Base-by-base conservation (phyloP, 2,888 invertebrate species). In the Holacanthella duospinosa region DNA sequence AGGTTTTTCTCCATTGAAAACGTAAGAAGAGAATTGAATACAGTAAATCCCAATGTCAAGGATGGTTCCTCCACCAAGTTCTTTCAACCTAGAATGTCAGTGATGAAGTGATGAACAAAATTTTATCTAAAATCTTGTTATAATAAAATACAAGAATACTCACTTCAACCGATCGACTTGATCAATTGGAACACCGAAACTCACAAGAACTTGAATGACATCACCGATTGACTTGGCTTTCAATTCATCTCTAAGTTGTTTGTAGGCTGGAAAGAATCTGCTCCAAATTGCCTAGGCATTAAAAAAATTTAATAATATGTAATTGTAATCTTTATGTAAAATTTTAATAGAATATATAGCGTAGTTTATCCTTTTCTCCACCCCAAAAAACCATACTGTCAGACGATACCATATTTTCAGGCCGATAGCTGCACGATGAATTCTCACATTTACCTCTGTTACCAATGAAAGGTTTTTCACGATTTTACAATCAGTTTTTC, bases 31-130 rank as follows among this genome's bases (percentile, higher is more conserved):
- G 43, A 88, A 82, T 74, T 92, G 89, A 19, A 89, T 79, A 0
- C 81, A 77, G 75, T 92, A 93, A 19, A 91, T 79, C 0, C 92
- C 92, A 54, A 91, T 78, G 74, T 89, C 89, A 62, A 87, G 77
- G 25, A 85, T 83, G 0, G 84, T 85, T 24, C 87, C 90, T 24
- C 90, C 91, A 21, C 91, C 91, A 54, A 87, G 74, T 61, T 84
- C 81, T 72, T 84, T 86, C 71, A 81, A 78, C n/a, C 84, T 87
- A 25, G 27, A 29, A 21, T 27, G 9, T 55, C 25, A 53, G 9
- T 6, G 25, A 6, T n/a, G 53, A 4, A 53, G 6, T 6, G 6
- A 53, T 6, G 21, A 12, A 12, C 26, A 55, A 16, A 25, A 26
- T 21, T 55, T 55, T 24, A 55, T 55, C 24, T 27, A 25, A 6